These are phyloP conservation scores for Hippopotamyrus pictus DNA, from an alignment of 2,797 vertebrate species.

Conservation along the genomic window DNA sequence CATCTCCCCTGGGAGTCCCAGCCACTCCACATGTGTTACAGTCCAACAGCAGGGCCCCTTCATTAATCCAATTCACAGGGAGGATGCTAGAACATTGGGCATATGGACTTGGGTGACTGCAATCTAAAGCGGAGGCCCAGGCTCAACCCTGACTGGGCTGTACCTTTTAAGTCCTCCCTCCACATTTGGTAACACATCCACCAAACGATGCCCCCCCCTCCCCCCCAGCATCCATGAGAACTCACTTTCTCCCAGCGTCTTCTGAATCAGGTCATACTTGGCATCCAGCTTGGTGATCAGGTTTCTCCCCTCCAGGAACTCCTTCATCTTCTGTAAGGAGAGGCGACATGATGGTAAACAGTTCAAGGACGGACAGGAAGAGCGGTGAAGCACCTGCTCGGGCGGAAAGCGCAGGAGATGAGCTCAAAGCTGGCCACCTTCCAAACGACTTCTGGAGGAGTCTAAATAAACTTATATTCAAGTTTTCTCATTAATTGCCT, in stretches of 20 bases:
- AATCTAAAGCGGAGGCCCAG: neutral
- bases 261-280: slow-evolving; percentile 93
- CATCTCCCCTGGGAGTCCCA: neutral
- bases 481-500: neutral
- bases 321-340: slow-evolving; percentile 86
- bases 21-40: neutral
- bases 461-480: neutral
- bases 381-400: neutral
- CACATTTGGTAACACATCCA: neutral
- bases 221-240: slow-evolving; percentile 31
- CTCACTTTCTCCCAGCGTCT: slow-evolving; percentile 96
- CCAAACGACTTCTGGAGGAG: neutral
- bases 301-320: slow-evolving; percentile 93
- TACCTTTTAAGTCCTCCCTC: neutral
- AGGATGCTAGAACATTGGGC: neutral
- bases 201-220: neutral
- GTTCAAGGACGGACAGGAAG: neutral
- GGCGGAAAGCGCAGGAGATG: neutral
- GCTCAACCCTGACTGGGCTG: neutral
- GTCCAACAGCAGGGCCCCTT: neutral
- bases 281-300: slow-evolving; percentile 96
- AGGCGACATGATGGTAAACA: neutral
- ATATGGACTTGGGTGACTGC: neutral
- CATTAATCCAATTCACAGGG: neutral
- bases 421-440: neutral